Base-by-base conservation (phyloP, 1,140 invertebrate species). In the Laupala kohalensis region DNA sequence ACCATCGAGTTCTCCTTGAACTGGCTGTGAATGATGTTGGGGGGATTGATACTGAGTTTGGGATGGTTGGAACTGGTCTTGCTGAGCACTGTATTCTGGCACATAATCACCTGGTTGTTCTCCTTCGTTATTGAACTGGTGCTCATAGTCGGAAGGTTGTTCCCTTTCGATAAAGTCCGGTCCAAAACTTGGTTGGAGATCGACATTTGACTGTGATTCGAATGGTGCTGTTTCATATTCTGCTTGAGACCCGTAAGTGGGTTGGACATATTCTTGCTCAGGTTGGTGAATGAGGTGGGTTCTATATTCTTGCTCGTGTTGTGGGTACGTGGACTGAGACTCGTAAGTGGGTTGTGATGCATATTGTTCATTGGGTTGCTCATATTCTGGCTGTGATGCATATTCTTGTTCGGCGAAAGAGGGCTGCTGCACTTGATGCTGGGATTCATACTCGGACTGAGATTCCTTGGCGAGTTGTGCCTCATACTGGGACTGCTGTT, bases 401-500 rank as follows among this genome's bases (percentile, higher is more conserved):
- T 65, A 23, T 24, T 65, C n/a, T 26, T 65, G 67, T 25, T 68
- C 24, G 67, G 27, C 19, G 5, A 25, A 25, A 9, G 25, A 68
- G 67, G 23, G 23, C 25, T 19, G 24, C 25, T 68, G 15, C 27
- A 19, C 15, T n/a, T 68, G 5, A 6, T 68, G n/a, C 37, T 53
- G 37, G 6, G n/a, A n/a, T n/a, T 71, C 69, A 27, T 71, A 71
- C 62, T 64, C 23, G 26, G 26, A 64, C 26, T 71, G 69, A 24
- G 30, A 26, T 64, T 64, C 37, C 24, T 64, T 64, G 24, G 29
- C 29, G 23, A 19, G 23, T 23, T 70, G 69, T 24, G 6, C n/a
- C 15, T 71, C 69, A 27, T 71, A 71, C 9, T n/a, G 69, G 30
- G 30, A 62, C 63, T 71, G 69, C 69, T 71, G 37, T 30, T 25